Evolutionary conservation across 2,113 vertebrate species (phyloP), one percentile per base, ranked within the genome.

Genomic region (Corythornis vintsioides): DNA sequence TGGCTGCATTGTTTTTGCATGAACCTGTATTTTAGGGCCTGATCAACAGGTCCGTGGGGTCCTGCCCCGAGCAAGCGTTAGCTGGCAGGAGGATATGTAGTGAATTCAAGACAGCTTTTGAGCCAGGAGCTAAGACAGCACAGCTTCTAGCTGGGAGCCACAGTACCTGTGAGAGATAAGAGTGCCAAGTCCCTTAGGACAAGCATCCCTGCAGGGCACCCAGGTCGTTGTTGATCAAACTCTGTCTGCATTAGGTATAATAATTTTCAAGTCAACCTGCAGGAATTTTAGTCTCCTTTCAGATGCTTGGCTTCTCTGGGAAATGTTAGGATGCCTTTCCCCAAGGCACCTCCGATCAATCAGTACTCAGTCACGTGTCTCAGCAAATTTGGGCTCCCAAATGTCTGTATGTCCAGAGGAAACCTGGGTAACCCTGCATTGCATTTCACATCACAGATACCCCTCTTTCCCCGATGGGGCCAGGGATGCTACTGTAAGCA

Each of bases 21-120:
- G 35, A 87, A 82, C 74, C 45, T 84, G 42, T 89, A 86, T 79
- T 93, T 42, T 91, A 89, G 66, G 50, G 63, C 84, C n/a, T 85
- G 89, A 94, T 92, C 60, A 83, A 50, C 93, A 93, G 52, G 89
- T 92, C 74, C 55, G 38, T 29, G 31, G 55, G 45, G 50, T 82
- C 45, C 66, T 79, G 78, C 89, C 74, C 20, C 2, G 20, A n/a
- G 81, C 77, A 90, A 67, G 53, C 5, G 0, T 45, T 91, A 45
- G 20, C 73, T 57, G 18, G 26, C 8, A 10, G 61, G 2, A 0
- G 48, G 48, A 42, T 26, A 69, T 1, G 1, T 69, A 35, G 6
- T 59, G 63, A 76, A 45, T 72, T 87, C 24, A 61, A 63, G 59
- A 33, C 1, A 2, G 26, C 11, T 83, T 24, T 60, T 67, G 82